These are phyloP conservation scores for Branchipolynoe longqiensis DNA, from an alignment of 2,888 invertebrate genomes.

Conservation along the genomic window DNA sequence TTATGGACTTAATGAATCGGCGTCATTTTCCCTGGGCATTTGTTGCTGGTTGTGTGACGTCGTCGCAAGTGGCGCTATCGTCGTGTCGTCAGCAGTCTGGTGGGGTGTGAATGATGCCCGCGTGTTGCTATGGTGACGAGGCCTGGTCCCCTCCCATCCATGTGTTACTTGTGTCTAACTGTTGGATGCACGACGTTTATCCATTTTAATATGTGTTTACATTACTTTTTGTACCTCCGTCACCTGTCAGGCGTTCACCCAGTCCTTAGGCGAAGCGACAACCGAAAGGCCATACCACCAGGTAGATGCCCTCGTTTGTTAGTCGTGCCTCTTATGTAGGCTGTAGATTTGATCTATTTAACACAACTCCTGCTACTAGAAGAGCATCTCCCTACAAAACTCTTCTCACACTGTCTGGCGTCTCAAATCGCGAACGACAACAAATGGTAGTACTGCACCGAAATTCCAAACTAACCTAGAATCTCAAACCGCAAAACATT, in stretches of 20 bases:
- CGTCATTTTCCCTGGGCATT: neutral
- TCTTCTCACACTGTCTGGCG: conserved; percentile 20
- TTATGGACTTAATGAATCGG: too few relatives aligned
- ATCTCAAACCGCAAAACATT: neutral
- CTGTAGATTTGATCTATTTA: conserved; percentile 30
- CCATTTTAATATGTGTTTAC: conserved; percentile 34
- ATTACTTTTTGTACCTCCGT: conserved; percentile 46
- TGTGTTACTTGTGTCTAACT: conserved; percentile 30
- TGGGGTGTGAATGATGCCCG: too few relatives aligned
- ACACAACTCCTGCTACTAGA: conserved; percentile 25
- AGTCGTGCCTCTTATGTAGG: conserved; percentile 45
- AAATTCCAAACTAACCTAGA: neutral
- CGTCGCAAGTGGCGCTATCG: neutral
- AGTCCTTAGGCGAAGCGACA: conserved; percentile 45
- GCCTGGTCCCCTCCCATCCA: too few relatives aligned
- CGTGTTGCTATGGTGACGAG: too few relatives aligned
- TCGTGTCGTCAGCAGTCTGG: conserved; percentile 17
- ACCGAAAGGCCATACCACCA: conserved; percentile 45
- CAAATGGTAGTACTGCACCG: neutral
- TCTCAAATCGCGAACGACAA: neutral
- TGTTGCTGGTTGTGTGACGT: neutral
- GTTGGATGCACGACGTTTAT: conserved; percentile 15
- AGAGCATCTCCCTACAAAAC: neutral
- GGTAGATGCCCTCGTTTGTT: conserved; percentile 48
- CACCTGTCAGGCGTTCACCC: conserved; percentile 55